Base-by-base conservation (phyloP, 2,888 invertebrate species). In the Onthophagus sagittarius region DNA sequence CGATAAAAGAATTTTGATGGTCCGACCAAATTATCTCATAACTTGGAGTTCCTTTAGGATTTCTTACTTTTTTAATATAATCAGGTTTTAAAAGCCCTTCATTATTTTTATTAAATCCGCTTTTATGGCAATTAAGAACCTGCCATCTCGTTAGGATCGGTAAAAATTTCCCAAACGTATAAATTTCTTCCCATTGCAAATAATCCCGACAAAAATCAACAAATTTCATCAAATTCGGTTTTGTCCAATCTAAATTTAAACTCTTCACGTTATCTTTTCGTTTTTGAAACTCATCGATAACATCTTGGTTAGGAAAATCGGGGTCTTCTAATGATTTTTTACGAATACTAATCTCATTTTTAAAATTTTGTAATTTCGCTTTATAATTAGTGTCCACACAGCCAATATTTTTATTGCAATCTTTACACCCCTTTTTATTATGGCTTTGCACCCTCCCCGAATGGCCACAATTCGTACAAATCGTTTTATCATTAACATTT, bases 141-240 rank as follows among this genome's bases (percentile, higher is more conserved):
- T 94, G 93, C 94, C 94, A 94, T 78, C 94, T 89, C 0, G 93
- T 93, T 15, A 92, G 82, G 64, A 95, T 82, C 0, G 94, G 93
- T 73, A 94, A 86, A 77, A 94, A 90, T 83, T 94, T 95, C 79
- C 92, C 91, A 76, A 94, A 91, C 62, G 92, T 89, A 82, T 95
- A 94, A 33, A 90, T 87, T 80, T 92, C 90, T 1, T 91, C 88
- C 95, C 95, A 95, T 77, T 89, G 89, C 71, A 95, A 83, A 79
- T 91, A 89, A 74, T 86, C 86, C 0, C 87, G 87, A 85, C 93
- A 89, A 77, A 93, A 88, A 84, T 89, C 92, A 79, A 93, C 86
- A 85, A 94, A 94, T 81, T 90, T 89, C 9, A 89, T 86, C 69
- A 94, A 82, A 84, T 91, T 89, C 0, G 94, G 94, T 77, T 89